These are phyloP conservation scores for Ryuthela nishihirai DNA, from an alignment of 2,888 invertebrate genomes.

Conservation along the genomic window DNA sequence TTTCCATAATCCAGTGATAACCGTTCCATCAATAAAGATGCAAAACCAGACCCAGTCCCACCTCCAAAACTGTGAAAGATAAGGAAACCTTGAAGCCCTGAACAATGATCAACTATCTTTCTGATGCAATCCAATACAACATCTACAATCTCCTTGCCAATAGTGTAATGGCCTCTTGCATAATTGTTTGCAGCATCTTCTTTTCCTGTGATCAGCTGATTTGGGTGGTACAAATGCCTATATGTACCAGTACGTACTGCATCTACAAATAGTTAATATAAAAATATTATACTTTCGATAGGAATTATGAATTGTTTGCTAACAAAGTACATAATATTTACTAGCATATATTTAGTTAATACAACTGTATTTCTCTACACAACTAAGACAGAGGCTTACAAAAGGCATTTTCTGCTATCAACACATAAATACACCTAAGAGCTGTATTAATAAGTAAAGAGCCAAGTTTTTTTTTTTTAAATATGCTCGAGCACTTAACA, in stretches of 20 bases:
- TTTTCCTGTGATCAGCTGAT: conserved; percentile 93
- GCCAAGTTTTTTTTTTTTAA: too few species aligned
- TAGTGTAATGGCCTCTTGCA: conserved; percentile 95
- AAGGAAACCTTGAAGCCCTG: conserved; percentile 66
- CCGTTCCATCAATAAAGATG: conserved; percentile 55
- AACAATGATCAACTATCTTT: conserved; percentile 54
- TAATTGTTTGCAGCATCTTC: conserved; percentile 98
- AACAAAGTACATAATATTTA: too few species aligned
- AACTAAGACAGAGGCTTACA: too few species aligned
- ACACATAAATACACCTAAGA: too few species aligned
- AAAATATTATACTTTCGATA: too few species aligned
- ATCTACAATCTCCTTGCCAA: conserved; percentile 75
- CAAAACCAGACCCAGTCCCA: conserved; percentile 57
- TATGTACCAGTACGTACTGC: conserved; percentile 58
- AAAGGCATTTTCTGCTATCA: too few species aligned
- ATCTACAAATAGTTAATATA: conserved; percentile 41
- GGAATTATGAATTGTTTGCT: too few species aligned
- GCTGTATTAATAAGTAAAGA: too few species aligned
- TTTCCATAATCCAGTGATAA: conserved; percentile 55
- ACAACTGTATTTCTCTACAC: too few species aligned
- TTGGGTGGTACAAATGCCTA: conserved; percentile 93
- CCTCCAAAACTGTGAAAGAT: conserved; percentile 78
- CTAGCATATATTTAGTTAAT: too few species aligned
- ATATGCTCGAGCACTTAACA: too few species aligned
- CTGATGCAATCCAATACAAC: conserved; percentile 62